A percentile compares a stretch with the other conserved stretches of the same genome.
Conservation (phyloP, 2,888 invertebrate species). For the Drosophila anceps region DNA sequence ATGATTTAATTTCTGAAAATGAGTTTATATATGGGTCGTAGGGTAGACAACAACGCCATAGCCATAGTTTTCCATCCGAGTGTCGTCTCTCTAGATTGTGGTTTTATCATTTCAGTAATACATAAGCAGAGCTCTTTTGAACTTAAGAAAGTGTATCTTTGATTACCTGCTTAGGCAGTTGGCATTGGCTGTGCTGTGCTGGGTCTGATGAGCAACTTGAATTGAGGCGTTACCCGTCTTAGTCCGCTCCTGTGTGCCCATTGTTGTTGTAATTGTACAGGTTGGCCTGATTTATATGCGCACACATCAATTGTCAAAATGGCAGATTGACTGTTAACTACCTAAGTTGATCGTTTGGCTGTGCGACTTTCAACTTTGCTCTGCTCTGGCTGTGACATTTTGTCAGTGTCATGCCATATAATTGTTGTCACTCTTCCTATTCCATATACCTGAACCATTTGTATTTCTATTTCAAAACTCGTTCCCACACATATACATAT, state of each 20-base stretch:
- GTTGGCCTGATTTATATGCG: constrained; percentile 37
- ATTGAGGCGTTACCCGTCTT: neutral
- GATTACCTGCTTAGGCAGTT: too few species aligned
- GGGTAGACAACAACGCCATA: too few species aligned
- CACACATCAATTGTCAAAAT: constrained; percentile 30
- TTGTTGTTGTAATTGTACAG: neutral
- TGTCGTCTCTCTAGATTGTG: too few species aligned
- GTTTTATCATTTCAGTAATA: too few species aligned
- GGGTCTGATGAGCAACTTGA: too few species aligned
- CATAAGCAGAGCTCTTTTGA: too few species aligned
- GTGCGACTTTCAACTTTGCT: constrained; percentile 1
- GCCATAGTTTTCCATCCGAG: too few species aligned
- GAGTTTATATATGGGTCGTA: too few species aligned
- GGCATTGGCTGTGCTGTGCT: neutral
- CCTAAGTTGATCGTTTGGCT: constrained; percentile 20
- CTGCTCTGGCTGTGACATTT: constrained; percentile 40
- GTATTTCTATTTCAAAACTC: constrained; percentile 32
- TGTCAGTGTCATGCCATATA: constrained; percentile 70
- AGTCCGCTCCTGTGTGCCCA: neutral
- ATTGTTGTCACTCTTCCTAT: constrained; percentile 59
- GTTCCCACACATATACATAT: constrained; percentile 16
- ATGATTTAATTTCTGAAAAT: too few species aligned
- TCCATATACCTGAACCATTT: constrained; percentile 19
- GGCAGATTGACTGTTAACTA: constrained; percentile 12
- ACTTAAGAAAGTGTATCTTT: too few species aligned